A percentile compares a stretch with the other conserved stretches of the same genome.
Conservation (phyloP, 2,888 invertebrate species). For the Temnothorax ravouxi region DNA sequence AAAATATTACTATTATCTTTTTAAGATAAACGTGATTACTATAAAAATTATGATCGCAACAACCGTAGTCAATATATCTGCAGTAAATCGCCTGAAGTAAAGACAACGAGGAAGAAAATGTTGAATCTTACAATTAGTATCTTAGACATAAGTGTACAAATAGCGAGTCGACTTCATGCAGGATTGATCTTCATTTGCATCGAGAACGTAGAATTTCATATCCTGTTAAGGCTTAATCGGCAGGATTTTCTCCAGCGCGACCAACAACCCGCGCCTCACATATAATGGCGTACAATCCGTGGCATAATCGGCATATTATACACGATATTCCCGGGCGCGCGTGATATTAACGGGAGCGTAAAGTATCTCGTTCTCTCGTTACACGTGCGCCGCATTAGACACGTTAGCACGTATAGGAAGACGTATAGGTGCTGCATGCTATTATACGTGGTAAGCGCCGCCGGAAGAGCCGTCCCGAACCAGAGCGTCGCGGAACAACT, state of each 20-base stretch:
- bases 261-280: conserved; percentile 30
- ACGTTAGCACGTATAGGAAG: conserved; percentile 60
- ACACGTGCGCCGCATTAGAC: conserved; percentile 50
- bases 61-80: neutral
- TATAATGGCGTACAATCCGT: conserved; percentile 48
- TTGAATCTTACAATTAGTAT: neutral
- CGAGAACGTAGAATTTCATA: conserved; percentile 14
- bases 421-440: conserved; percentile 21
- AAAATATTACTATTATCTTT: neutral
- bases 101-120: neutral
- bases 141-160: neutral
- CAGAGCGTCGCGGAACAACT: conserved; percentile 66
- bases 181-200: conserved; percentile 24
- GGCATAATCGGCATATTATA: conserved; percentile 59
- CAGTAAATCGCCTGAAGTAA: neutral
- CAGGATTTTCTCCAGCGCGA: conserved; percentile 28
- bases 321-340: conserved; percentile 47
- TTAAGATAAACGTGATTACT: neutral
- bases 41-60: neutral
- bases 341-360: conserved; percentile 75
- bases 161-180: neutral
- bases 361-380: conserved; percentile 67
- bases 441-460: conserved; percentile 31
- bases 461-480: conserved; percentile 54
- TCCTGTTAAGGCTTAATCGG: conserved; percentile 46